A percentile compares a stretch with the other conserved stretches of the same genome.
Evolutionary conservation across 2,113 vertebrate species (phyloP).

Genomic region (Danionella cerebrum): DNA sequence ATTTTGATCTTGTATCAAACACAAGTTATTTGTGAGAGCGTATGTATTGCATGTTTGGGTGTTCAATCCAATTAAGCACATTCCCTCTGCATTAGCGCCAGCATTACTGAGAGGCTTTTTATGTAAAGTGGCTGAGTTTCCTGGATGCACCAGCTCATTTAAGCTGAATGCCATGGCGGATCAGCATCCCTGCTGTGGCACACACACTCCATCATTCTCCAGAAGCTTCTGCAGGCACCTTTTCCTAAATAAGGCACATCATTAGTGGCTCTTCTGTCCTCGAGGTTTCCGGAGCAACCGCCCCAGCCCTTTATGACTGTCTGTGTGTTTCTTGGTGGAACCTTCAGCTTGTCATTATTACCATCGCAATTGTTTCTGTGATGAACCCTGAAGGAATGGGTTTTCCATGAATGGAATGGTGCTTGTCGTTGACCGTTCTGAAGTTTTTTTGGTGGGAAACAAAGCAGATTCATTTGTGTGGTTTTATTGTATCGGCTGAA

Average conservation of each 20-base stretch:
- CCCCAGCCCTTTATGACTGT: neutral
- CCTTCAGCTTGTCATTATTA: neutral
- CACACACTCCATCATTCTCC: constrained; percentile 28
- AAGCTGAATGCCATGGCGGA: constrained; percentile 33
- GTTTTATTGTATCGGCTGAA: no score
- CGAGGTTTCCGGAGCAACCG: neutral
- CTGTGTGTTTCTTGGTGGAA: neutral
- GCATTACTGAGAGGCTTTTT: constrained; percentile 31
- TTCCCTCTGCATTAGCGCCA: constrained; percentile 30
- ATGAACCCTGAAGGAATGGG: neutral
- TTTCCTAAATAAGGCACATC: constrained; percentile 40
- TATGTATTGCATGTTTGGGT: constrained; percentile 29
- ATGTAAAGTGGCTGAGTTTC: constrained; percentile 41
- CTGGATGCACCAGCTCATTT: constrained; percentile 34
- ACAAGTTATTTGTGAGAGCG: constrained; percentile 31
- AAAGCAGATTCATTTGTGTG: no score
- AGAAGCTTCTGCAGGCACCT: constrained; percentile 28
- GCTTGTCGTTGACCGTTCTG: no score
- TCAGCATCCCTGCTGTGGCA: constrained; percentile 17
- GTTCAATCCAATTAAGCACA: constrained; percentile 36
- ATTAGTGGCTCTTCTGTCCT: constrained; percentile 33
- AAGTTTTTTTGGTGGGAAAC: no score
- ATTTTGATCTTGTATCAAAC: constrained; percentile 23
- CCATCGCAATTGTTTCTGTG: neutral
- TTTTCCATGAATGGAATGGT: neutral